Evolutionary conservation across 2,888 invertebrate genomes (phyloP).

Genomic region (Cerastis rubricosa): DNA sequence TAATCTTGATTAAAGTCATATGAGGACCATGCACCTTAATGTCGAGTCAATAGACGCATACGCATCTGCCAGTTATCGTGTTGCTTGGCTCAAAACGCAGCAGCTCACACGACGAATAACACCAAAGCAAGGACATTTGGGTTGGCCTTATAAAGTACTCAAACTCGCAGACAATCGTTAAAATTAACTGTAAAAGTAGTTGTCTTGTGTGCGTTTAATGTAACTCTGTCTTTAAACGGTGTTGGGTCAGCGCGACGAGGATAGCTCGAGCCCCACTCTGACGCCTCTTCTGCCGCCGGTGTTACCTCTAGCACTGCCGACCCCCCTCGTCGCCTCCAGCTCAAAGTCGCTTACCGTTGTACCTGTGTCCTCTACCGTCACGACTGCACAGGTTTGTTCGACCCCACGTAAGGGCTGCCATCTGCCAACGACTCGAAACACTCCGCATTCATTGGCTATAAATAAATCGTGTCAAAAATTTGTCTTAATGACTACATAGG

Average conservation of each 20-base stretch:
- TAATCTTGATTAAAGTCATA: neutral
- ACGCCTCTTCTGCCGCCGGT: slow-evolving; percentile 81
- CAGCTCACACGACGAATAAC: neutral
- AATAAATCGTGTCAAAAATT: slow-evolving; percentile 17
- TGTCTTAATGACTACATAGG: slow-evolving; percentile 9
- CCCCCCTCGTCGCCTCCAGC: slow-evolving; percentile 69
- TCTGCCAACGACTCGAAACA: slow-evolving; percentile 41
- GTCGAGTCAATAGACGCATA: neutral
- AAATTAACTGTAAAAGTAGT: slow-evolving; percentile 2
- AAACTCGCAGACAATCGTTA: slow-evolving; percentile 2
- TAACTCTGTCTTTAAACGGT: slow-evolving; percentile 64
- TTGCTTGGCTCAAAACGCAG: neutral
- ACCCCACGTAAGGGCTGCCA: slow-evolving; percentile 60
- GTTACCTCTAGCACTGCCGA: slow-evolving; percentile 73
- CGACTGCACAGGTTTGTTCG: slow-evolving; percentile 77
- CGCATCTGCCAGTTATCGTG: neutral
- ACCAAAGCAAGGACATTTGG: neutral
- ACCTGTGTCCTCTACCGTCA: slow-evolving; percentile 70
- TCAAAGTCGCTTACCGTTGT: slow-evolving; percentile 74
- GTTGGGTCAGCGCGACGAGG: slow-evolving; percentile 77
- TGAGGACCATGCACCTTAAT: neutral
- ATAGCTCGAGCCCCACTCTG: slow-evolving; percentile 76
- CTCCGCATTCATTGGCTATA: slow-evolving; percentile 23
- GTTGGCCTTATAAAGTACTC: neutral
- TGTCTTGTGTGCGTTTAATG: slow-evolving; percentile 56